Evolutionary conservation across 2,888 invertebrate species (phyloP).

Genomic region (Pristionchus entomophagus): DNA sequence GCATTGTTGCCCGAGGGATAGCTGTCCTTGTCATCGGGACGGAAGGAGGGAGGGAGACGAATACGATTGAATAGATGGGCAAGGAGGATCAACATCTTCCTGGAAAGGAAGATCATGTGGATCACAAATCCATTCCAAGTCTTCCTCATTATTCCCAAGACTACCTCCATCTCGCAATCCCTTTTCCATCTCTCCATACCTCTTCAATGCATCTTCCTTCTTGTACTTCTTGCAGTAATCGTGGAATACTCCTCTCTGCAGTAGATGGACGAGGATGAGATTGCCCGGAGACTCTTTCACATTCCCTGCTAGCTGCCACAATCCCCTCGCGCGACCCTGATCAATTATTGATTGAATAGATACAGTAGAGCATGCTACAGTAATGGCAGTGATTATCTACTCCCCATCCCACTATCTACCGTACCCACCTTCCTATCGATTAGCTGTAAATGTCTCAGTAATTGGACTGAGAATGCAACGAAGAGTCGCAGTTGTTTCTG

Average conservation of each 20-base stretch:
- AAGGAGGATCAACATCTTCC: slow-evolving; percentile 64
- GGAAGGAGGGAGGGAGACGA: slow-evolving; percentile 64
- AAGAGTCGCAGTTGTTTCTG: slow-evolving; percentile 65
- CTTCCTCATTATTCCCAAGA: too few relatives aligned
- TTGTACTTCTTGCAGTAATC: slow-evolving; percentile 57
- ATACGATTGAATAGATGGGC: slow-evolving; percentile 71
- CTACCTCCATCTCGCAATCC: too few relatives aligned
- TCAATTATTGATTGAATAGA: neutral
- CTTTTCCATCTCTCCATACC: neutral
- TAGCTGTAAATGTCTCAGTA: slow-evolving; percentile 70
- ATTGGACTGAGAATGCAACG: slow-evolving; percentile 70
- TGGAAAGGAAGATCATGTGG: neutral
- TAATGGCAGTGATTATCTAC: too few relatives aligned
- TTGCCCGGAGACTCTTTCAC: slow-evolving; percentile 70
- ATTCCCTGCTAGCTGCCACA: slow-evolving; percentile 68
- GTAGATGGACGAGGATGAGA: slow-evolving; percentile 70
- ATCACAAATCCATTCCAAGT: too few relatives aligned
- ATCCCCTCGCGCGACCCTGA: slow-evolving; percentile 67
- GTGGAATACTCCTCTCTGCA: slow-evolving; percentile 71
- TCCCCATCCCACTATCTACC: too few relatives aligned
- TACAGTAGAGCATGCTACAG: too few relatives aligned
- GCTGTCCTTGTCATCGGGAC: slow-evolving; percentile 57
- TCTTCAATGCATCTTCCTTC: slow-evolving; percentile 59
- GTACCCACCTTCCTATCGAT: slow-evolving; percentile 64
- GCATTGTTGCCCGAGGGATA: slow-evolving; percentile 50